Evolutionary conservation across 2,888 invertebrate species (phyloP), one percentile per base, ranked within the genome.

Genomic region (Germaria angustata): DNA sequence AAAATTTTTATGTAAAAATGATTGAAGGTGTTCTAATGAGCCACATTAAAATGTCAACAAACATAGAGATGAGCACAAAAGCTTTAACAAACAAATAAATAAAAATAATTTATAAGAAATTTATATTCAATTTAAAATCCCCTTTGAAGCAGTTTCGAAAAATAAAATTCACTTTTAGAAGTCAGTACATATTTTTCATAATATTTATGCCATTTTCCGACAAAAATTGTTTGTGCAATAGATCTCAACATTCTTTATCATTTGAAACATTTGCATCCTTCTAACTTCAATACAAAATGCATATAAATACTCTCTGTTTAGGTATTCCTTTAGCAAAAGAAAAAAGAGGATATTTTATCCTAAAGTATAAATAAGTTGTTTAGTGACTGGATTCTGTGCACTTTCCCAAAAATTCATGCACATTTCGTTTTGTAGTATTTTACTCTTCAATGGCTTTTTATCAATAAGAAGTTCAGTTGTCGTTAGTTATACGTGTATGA

Each of bases 381-480:
- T 68, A 41, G 20, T 41, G 51, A 59, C 57, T 39, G 63, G 36
- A 49, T 71, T 59, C 32, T 61, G n/a, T 72, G 65, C 65, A 66
- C 20, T 75, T 68, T 44, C 44, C 17, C 22, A 7, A 65, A 65
- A 75, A 44, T 44, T 32, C 32, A 32, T 65, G 65, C 65, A 55
- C 44, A 55, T 65, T 65, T 65, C 55, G 61, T 41, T 51, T 36
- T 36, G 39, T 41, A 61, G 41, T 51, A 41, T 55, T 69, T 68
- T 59, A 80, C 32, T 51, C 55, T 53, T 77, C 51, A 77, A 63
- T 77, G 15, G 65, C 15, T 69, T 59, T 69, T 80, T 80, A 80
- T 80, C 80, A 71, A 76, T 80, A 77, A 69, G 69, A 32, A 53
- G 61, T 63, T 69, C 75, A 65, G 24, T 65, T 65, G 44, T 46